Base-by-base conservation (phyloP, 2,888 invertebrate genomes). In the Aplocera efformata region DNA sequence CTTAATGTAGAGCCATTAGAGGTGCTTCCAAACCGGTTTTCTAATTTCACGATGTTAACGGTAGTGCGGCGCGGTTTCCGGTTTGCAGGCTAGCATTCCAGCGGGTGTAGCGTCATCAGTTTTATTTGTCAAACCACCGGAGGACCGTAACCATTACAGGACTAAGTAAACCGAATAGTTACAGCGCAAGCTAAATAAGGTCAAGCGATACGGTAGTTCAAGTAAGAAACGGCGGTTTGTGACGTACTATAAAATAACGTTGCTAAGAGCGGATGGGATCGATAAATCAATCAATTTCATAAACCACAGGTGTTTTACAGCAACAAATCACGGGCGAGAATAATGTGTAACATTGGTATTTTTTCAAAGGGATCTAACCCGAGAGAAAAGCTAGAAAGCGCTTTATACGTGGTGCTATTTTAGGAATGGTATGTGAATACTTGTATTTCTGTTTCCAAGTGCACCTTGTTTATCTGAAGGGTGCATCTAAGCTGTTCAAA, bases 61-160 rank as follows among this genome's bases (percentile, higher is more conserved):
- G 84, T 80, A 79, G 71, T 67, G 69, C 72, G 81, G 66, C 61
- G 73, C 63, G 70, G 71, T 82, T 79, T 79, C 80, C 82, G 81
- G 76, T 73, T 67, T 60, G 67, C 69, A 59, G 61, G 64, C 76
- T 66, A 58, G 68, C 77, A 79, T 79, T 72, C 79, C 79, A 61
- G 48, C 58, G 51, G 70, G 71, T 67, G 72, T 75, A 71, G 62
- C 73, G 73, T 80, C 78, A 80, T 80, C 76, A 75, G 59, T 70
- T 52, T 78, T 76, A 76, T 73, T 75, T 77, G 75, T 75, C 76
- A 69, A 68, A 65, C 65, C 53, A 56, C 53, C 57, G 60, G 53
- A 48, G 54, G 54, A 39, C 31, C 47, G 47, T 47, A 41, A 24
- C 42, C 39, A 44, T 58, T 3, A 56, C 49, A 51, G 59, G 57